Evolutionary conservation across 2,113 vertebrate species (phyloP).

Genomic region (Todiramphus saurophagus): DNA sequence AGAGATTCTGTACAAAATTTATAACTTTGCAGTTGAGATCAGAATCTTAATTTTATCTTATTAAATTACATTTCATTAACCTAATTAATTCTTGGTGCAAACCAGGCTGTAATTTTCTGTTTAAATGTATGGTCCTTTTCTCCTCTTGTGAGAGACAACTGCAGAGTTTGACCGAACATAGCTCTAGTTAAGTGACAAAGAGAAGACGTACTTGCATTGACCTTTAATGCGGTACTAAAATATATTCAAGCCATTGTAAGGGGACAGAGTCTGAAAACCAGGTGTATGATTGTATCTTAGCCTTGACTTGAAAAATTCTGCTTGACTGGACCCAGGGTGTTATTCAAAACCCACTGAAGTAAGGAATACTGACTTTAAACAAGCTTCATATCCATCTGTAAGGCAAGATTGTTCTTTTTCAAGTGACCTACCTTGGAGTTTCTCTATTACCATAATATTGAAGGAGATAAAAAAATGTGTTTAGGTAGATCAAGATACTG

Average conservation of each 20-base stretch:
- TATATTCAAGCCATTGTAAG: background rate
- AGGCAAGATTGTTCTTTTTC: background rate
- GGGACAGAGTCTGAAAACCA: background rate
- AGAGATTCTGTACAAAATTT: background rate
- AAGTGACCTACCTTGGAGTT: background rate
- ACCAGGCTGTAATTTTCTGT: background rate
- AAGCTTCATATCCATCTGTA: background rate
- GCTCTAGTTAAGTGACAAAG: slow-evolving; percentile 11
- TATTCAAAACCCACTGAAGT: background rate
- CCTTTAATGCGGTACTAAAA: slow-evolving; percentile 23
- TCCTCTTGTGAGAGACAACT: background rate
- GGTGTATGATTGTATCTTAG: background rate
- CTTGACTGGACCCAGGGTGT: background rate
- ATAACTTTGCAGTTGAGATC: background rate
- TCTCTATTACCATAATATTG: background rate
- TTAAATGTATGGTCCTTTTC: background rate
- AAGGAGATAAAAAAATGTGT: background rate
- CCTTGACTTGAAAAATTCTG: background rate
- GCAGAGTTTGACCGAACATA: background rate
- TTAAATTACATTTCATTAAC: background rate
- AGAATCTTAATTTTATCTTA: slow-evolving; percentile 7
- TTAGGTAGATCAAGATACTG: background rate
- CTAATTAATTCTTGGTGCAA: slow-evolving; percentile 23
- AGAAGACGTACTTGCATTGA: slow-evolving; percentile 1
- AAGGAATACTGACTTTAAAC: background rate